Conservation (phyloP, 2,113 vertebrate genomes). For the Rhynchomys soricoides region DNA sequence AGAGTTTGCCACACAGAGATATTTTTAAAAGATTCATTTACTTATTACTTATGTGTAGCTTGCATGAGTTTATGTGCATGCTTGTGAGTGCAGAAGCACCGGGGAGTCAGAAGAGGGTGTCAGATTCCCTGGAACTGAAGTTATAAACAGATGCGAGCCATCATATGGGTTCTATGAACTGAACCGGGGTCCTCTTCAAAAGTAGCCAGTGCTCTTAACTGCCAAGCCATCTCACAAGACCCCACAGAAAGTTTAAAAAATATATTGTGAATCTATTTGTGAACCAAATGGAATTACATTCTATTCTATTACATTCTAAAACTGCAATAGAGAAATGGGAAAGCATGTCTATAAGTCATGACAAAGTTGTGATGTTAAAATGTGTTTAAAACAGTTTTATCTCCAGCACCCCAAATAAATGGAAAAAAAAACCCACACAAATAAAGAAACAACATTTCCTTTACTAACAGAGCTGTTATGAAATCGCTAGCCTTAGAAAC, state of each 20-base stretch:
- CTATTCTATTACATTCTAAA: too few species aligned
- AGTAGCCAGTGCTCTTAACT: neutral
- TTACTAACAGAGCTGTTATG: neutral
- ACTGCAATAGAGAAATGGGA: slow-evolving; percentile 3
- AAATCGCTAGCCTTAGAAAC: slow-evolving; percentile 34
- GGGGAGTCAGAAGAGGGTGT: neutral
- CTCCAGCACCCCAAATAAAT: neutral
- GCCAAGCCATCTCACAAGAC: neutral
- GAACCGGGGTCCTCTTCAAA: neutral
- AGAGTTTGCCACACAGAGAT: neutral
- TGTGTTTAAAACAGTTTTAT: slow-evolving; percentile 27
- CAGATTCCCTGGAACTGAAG: neutral
- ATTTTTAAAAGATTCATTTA: slow-evolving; percentile 24
- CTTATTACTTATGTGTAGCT: neutral
- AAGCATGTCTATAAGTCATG: neutral
- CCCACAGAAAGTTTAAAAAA: neutral
- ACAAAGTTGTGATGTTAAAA: slow-evolving; percentile 13
- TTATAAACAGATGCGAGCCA: neutral
- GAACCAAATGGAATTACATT: slow-evolving; percentile 46
- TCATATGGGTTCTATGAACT: neutral
- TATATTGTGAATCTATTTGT: neutral
- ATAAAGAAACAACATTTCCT: neutral
- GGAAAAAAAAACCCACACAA: neutral
- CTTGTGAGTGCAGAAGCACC: neutral
- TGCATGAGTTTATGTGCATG: too few species aligned